Evolutionary conservation across 2,797 vertebrate genomes (phyloP), one percentile per base, ranked within the genome.

Genomic region (Pangasius sanitwongsei): DNA sequence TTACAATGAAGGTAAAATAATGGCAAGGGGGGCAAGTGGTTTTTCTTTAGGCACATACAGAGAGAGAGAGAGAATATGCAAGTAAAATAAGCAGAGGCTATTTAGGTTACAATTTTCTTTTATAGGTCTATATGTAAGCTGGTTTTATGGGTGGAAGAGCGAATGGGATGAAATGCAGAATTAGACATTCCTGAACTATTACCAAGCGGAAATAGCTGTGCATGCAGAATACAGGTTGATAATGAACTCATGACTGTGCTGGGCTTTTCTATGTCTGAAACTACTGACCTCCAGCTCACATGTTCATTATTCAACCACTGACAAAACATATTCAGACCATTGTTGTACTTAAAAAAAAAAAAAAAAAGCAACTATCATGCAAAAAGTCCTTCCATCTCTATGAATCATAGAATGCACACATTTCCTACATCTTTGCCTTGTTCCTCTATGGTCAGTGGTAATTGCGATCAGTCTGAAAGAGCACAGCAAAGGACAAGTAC

Each of bases 401-500:
- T 20, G 23, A 20, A 69, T 16, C 8, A 23, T 44, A 63, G 81
- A 83, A 4, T 44, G 25, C 3, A 28, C 20, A 59, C 55, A 28
- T 11, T 18, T 63, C 81, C 81, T 44, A 16, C 44, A 34, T 31
- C n/a, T 44, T 23, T 85, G 41, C 16, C 6, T 41, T 23, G 16
- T 31, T 61, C 25, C 15, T 12, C 20, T 70, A 31, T 72, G 53
- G 34, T 70, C 16, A 65, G 70, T 31, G 25, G 23, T 75, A 57
- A 75, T 8, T 74, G 48, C 16, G 16, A 48, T 31, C 25, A 15
- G 31, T 61, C 84, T 55, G 55, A 84, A 89, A 82, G 63, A 72
- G 23, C 13, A 31, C 82, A 82, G 44, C 37, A 57, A 48, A 69
- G 59, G 78, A 87, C 81, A 87, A 85, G 41, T 48, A 88, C 25